Evolutionary conservation across 2,113 vertebrate genomes (phyloP).

Genomic region (Myotis yumanensis): DNA sequence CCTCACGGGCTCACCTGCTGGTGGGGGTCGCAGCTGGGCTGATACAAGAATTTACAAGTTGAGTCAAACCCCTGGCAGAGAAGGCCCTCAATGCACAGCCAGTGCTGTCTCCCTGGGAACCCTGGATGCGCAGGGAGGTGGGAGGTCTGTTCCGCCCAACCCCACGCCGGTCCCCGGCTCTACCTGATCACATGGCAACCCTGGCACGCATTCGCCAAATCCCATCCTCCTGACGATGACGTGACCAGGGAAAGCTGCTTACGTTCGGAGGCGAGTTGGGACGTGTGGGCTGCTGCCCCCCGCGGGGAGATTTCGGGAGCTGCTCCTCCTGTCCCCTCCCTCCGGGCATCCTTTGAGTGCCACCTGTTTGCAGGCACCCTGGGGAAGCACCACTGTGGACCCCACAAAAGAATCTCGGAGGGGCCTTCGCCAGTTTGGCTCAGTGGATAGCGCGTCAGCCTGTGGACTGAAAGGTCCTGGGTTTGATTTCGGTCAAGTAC

Average conservation of each 20-base stretch:
- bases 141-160: background rate
- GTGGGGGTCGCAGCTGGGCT: background rate
- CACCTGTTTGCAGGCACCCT: background rate
- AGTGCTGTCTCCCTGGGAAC: background rate
- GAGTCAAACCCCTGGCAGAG: conserved; percentile 34
- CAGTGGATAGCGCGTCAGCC: background rate
- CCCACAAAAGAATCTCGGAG: background rate
- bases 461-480: too few relatives aligned
- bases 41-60: rapidly evolving
- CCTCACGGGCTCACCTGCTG: background rate
- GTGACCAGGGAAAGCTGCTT: conserved; percentile 64
- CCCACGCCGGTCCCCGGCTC: background rate
- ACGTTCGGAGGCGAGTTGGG: conserved; percentile 59
- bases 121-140: rapidly evolving
- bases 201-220: conserved; percentile 46
- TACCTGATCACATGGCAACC: conserved; percentile 61
- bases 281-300: background rate
- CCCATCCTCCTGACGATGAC: conserved; percentile 58
- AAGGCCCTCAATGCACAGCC: conserved; percentile 23
- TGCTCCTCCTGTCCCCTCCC: background rate
- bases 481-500: too few relatives aligned
- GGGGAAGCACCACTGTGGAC: background rate
- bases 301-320: background rate
- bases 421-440: too few relatives aligned
- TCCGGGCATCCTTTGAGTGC: background rate